Evolutionary conservation across 2,113 vertebrate genomes (phyloP).

Genomic region (Melozone crissalis): DNA sequence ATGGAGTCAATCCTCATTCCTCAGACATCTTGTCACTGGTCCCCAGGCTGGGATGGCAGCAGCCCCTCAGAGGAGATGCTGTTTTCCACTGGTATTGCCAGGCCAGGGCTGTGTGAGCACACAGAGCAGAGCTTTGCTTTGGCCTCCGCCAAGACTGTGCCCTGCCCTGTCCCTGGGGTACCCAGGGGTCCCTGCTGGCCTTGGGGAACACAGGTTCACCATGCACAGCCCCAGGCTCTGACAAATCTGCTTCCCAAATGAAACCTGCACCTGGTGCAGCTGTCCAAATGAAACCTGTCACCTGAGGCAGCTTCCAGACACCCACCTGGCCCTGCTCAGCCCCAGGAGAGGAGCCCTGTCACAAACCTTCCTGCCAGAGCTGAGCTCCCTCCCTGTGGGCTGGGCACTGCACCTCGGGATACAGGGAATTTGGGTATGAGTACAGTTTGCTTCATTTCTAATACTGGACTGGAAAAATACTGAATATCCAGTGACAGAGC

Average conservation of each 20-base stretch:
- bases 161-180: background rate
- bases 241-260: background rate
- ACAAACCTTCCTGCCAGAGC: background rate
- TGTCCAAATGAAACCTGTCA: too few species aligned
- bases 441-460: background rate
- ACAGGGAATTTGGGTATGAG: background rate
- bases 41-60: background rate
- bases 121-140: background rate
- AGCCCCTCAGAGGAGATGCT: background rate
- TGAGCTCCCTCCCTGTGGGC: background rate
- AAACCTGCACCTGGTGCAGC: too few species aligned
- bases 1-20: background rate
- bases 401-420: background rate
- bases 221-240: background rate
- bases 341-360: too few species aligned
- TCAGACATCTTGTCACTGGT: background rate
- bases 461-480: background rate
- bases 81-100: background rate
- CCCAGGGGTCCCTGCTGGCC: background rate
- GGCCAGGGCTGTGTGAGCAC: background rate
- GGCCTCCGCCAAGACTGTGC: background rate
- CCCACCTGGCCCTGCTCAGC: fast-evolving
- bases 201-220: background rate
- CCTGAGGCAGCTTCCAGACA: background rate
- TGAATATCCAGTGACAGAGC: background rate